These are phyloP conservation scores for Pterocles gutturalis DNA, from an alignment of 2,113 vertebrate species.

Conservation along the genomic window DNA sequence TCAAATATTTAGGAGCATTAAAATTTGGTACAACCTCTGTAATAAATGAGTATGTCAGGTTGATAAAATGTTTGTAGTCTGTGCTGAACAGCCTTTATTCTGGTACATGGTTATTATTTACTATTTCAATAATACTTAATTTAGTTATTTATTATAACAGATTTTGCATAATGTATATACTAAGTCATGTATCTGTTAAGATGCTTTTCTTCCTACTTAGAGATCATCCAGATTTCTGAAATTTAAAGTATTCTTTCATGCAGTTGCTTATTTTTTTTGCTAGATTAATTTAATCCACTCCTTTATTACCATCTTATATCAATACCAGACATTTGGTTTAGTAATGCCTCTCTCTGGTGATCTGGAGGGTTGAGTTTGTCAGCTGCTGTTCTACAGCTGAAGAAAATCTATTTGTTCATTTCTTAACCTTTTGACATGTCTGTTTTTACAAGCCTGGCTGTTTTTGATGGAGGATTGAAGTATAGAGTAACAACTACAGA, in stretches of 20 bases:
- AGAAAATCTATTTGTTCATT: slow-evolving; percentile 52
- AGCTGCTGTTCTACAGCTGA: slow-evolving; percentile 29
- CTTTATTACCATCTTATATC: slow-evolving; percentile 19
- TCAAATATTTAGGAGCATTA: background rate
- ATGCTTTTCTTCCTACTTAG: background rate
- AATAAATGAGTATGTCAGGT: background rate
- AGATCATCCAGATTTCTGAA: background rate
- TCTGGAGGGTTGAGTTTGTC: background rate
- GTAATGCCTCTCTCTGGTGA: background rate
- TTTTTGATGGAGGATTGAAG: background rate
- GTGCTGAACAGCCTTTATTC: background rate
- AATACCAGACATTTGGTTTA: background rate
- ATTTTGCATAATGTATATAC: background rate
- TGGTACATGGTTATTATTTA: background rate
- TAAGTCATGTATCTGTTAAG: background rate
- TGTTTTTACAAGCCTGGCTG: slow-evolving; percentile 54
- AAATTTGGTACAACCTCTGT: background rate
- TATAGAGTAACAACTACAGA: slow-evolving; percentile 37
- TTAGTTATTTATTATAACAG: background rate
- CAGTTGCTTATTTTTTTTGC: background rate
- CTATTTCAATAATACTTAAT: background rate
- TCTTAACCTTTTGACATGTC: slow-evolving; percentile 57
- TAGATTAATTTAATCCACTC: background rate
- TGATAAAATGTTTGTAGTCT: background rate
- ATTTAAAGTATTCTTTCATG: background rate